Conservation (phyloP, 2,797 vertebrate genomes). For the Antennarius maculatus region DNA sequence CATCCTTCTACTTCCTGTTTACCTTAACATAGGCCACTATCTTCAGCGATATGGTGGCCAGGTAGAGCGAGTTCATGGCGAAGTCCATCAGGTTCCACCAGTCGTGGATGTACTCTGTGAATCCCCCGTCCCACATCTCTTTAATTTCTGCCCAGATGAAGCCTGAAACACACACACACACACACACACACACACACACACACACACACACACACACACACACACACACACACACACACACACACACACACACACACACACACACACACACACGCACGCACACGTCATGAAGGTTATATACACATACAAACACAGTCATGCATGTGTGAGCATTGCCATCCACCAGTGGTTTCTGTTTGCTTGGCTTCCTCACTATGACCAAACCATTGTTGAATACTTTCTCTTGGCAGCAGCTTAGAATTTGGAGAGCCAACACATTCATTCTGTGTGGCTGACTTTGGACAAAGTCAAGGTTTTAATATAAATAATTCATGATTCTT, state of each 20-base stretch:
- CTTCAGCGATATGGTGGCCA: conserved; percentile 97
- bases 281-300: neutral
- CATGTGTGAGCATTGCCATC: conserved; percentile 3
- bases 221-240: conserved; percentile 12
- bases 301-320: conserved; percentile 12
- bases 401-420: conserved; percentile 11
- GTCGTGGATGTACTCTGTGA: conserved; percentile 96
- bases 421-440: conserved; percentile 11
- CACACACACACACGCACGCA: conserved; percentile 17
- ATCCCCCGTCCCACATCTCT: conserved; percentile 99
- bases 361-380: neutral
- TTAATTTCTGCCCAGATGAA: conserved; percentile 99
- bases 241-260: conserved; percentile 10
- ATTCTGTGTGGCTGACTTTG: conserved; percentile 18
- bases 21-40: conserved; percentile 98
- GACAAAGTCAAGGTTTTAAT: conserved; percentile 1
- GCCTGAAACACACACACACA: conserved; percentile 76
- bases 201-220: conserved; percentile 17
- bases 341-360: conserved; percentile 13
- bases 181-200: conserved; percentile 24
- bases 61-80: conserved; percentile 98
- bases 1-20: neutral
- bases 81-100: conserved; percentile 99
- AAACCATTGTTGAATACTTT: neutral
- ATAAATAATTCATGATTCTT: conserved; percentile 29